These are phyloP conservation scores for Tympanuchus pallidicinctus DNA, from an alignment of 2,113 vertebrate species.

Conservation along the genomic window DNA sequence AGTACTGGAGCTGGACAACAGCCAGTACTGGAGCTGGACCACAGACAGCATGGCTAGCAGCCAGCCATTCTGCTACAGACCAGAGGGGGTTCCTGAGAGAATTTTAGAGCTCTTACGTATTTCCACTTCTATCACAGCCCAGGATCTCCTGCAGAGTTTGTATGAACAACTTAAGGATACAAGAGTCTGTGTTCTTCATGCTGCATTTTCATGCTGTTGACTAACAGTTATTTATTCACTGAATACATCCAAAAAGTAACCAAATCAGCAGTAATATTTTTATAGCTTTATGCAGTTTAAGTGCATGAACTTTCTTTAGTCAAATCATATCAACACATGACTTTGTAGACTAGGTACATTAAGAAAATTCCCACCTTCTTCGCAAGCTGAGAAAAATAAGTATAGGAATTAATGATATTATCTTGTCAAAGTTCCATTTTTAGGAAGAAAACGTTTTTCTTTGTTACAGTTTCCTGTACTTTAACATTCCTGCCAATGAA, in stretches of 20 bases:
- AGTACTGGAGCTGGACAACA: slow-evolving; percentile 10
- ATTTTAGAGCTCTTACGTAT: background rate
- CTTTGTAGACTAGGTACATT: background rate
- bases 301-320: background rate
- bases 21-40: slow-evolving; percentile 23
- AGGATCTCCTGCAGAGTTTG: background rate
- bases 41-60: background rate
- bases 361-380: background rate
- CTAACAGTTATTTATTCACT: background rate
- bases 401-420: background rate
- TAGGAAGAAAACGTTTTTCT: slow-evolving; percentile 15
- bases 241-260: background rate
- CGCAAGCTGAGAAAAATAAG: background rate
- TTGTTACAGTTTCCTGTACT: slow-evolving; percentile 36
- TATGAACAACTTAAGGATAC: background rate
- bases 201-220: background rate
- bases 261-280: background rate
- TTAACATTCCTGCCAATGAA: background rate
- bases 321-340: background rate
- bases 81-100: slow-evolving; percentile 12
- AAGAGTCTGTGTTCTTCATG: background rate
- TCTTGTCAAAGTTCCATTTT: background rate
- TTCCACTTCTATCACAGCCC: background rate
- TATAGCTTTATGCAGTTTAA: background rate
- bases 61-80: slow-evolving; percentile 7